Conservation (phyloP, 2,797 vertebrate genomes). For the Poeciliopsis gracilis region DNA sequence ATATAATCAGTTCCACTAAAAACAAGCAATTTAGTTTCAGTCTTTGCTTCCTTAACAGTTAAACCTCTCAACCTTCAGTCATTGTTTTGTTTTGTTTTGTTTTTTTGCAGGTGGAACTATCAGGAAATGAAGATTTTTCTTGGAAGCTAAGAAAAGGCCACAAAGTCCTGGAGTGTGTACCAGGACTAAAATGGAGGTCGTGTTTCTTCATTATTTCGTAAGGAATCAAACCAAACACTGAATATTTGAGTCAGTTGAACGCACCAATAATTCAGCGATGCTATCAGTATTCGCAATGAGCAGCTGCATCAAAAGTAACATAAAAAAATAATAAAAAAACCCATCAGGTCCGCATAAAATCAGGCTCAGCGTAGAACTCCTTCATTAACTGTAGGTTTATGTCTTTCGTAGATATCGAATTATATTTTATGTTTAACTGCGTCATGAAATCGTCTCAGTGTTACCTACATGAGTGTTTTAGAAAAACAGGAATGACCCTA, state of each 20-base stretch:
- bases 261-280: background rate
- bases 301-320: background rate
- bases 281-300: background rate
- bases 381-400: background rate
- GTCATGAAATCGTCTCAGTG: background rate
- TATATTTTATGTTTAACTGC: background rate
- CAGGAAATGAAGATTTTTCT: background rate
- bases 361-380: background rate
- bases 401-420: background rate
- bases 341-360: background rate
- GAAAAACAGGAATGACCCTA: background rate
- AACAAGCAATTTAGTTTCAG: background rate
- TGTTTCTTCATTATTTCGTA: background rate
- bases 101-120: background rate
- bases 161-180: background rate
- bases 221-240: background rate
- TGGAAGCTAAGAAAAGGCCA: background rate
- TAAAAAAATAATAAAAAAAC: background rate
- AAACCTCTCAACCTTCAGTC: background rate
- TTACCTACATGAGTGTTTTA: background rate
- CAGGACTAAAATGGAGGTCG: background rate
- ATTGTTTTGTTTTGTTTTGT: background rate
- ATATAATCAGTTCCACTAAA: background rate
- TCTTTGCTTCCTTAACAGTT: background rate
- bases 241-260: background rate